Conservation (phyloP, 2,797 vertebrate genomes). For the Iguana delicatissima region DNA sequence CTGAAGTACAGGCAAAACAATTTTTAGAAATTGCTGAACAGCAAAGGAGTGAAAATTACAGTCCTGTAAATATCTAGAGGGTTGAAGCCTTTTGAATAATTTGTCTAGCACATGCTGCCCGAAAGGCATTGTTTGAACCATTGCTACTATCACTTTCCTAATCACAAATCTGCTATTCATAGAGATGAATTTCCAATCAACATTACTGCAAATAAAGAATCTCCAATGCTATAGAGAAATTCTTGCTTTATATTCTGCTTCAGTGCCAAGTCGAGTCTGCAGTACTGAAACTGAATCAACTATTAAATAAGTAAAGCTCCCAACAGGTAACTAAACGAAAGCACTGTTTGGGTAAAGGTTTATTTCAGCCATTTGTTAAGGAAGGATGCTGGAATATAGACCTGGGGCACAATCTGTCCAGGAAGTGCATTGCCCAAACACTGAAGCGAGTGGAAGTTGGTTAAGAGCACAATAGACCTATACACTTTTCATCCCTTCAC, state of each 20-base stretch:
- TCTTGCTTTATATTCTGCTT: slow-evolving; percentile 34
- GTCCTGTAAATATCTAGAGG: slow-evolving; percentile 47
- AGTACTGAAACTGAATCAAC: neutral
- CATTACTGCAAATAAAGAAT: slow-evolving; percentile 29
- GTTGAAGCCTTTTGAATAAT: slow-evolving; percentile 29
- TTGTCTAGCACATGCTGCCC: neutral
- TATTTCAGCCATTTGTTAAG: slow-evolving; percentile 29
- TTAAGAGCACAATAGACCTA: neutral
- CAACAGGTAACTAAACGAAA: slow-evolving; percentile 17
- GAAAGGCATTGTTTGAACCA: slow-evolving; percentile 8
- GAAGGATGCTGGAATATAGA: slow-evolving; percentile 26
- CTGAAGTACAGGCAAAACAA: slow-evolving; percentile 11
- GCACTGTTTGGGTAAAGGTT: slow-evolving; percentile 6
- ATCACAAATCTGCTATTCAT: slow-evolving; percentile 26
- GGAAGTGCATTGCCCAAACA: neutral
- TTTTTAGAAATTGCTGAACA: slow-evolving; percentile 9
- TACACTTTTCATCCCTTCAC: slow-evolving; percentile 3
- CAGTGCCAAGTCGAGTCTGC: slow-evolving; percentile 29
- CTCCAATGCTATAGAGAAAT: slow-evolving; percentile 13
- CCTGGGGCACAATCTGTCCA: neutral
- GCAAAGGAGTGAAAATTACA: neutral
- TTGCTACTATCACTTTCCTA: slow-evolving; percentile 26
- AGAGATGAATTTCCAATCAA: slow-evolving; percentile 42
- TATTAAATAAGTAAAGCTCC: slow-evolving; percentile 41
- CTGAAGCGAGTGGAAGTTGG: neutral